Evolutionary conservation across 2,888 invertebrate species (phyloP).

Genomic region (Drosophila neoperkinsi): DNA sequence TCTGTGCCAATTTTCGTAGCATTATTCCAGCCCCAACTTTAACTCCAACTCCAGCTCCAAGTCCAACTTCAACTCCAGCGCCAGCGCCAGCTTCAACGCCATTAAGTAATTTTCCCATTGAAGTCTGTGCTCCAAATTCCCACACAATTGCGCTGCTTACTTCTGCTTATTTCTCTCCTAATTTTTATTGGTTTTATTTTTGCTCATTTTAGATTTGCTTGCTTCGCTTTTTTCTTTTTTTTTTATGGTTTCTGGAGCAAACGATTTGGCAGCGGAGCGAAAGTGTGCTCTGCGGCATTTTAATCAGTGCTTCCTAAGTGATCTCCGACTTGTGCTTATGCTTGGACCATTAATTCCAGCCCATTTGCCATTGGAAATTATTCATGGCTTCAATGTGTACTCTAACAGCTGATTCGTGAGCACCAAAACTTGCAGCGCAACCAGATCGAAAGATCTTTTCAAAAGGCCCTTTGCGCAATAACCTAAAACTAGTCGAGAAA

Average conservation of each 20-base stretch:
- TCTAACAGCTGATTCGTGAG: slow-evolving; percentile 48
- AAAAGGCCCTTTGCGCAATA: slow-evolving; percentile 22
- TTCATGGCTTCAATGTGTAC: slow-evolving; percentile 37
- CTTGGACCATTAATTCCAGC: slow-evolving; percentile 20
- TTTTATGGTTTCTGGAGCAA: slow-evolving; percentile 19
- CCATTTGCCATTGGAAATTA: slow-evolving; percentile 32
- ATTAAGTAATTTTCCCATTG: slow-evolving; percentile 79
- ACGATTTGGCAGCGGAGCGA: slow-evolving; percentile 44
- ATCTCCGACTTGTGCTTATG: slow-evolving; percentile 6
- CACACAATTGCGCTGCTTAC: slow-evolving; percentile 67
- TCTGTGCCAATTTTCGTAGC: slow-evolving; percentile 61
- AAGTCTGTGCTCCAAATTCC: slow-evolving; percentile 66
- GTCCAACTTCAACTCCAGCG: not conserved
- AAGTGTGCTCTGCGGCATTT: slow-evolving; percentile 42
- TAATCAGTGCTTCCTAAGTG: slow-evolving; percentile 18
- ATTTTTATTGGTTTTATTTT: slow-evolving; percentile 38
- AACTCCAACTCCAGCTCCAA: slow-evolving; percentile 8
- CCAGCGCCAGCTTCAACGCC: slow-evolving; percentile 19
- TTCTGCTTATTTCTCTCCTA: slow-evolving; percentile 47
- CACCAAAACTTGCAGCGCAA: slow-evolving; percentile 7
- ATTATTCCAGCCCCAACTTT: slow-evolving; percentile 23
- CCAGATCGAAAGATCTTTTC: slow-evolving; percentile 27
- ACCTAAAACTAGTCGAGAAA: not conserved
- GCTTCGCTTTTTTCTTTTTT: not conserved
- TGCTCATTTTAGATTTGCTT: slow-evolving; percentile 1